phyloP scores from a whole-genome alignment of 2,888 invertebrate genomes.

The Strigamia crassipes region DNA sequence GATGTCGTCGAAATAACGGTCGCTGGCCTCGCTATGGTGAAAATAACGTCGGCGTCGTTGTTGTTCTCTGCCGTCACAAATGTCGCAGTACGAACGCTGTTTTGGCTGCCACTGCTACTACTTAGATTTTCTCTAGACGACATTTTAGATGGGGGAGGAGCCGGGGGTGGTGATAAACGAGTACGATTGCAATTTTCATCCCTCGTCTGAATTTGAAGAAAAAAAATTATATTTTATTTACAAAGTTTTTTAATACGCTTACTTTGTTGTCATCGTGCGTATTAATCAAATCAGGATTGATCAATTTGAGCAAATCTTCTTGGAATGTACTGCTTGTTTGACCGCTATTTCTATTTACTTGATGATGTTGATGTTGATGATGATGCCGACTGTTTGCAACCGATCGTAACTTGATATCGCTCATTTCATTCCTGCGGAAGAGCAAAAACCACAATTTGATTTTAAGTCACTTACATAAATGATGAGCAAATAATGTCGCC shows the following conservation, averaged over 20 bases:
- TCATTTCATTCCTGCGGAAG: conserved; percentile 46
- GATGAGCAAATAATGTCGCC: not conserved
- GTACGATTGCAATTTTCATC: conserved; percentile 44
- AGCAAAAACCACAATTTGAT: not conserved
- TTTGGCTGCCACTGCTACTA: conserved; percentile 25
- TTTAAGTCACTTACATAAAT: not conserved
- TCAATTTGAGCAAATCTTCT: conserved; percentile 84
- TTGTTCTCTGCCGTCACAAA: conserved; percentile 22
- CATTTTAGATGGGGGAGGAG: conserved; percentile 47
- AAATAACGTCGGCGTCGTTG: conserved; percentile 53
- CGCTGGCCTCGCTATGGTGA: conserved; percentile 67
- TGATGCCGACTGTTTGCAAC: conserved; percentile 45
- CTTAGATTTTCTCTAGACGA: conserved; percentile 47
- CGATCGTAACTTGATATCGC: conserved; percentile 49
- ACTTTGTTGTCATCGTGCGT: conserved; percentile 47
- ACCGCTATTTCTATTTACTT: conserved; percentile 41
- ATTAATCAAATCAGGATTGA: conserved; percentile 72
- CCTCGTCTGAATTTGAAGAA: not conserved
- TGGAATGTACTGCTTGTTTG: conserved; percentile 66
- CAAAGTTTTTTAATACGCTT: not conserved
- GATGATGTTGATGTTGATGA: not conserved
- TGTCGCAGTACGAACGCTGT: conserved; percentile 16
- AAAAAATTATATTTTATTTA: not conserved
- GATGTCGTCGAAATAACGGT: conserved; percentile 68
- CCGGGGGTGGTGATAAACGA: conserved; percentile 41